Percentiles rank a stretch among this genome's conserved stretches.
Conservation (phyloP, 1,140 invertebrate genomes). For the Pachyrhynchus sulphureomaculatus region DNA sequence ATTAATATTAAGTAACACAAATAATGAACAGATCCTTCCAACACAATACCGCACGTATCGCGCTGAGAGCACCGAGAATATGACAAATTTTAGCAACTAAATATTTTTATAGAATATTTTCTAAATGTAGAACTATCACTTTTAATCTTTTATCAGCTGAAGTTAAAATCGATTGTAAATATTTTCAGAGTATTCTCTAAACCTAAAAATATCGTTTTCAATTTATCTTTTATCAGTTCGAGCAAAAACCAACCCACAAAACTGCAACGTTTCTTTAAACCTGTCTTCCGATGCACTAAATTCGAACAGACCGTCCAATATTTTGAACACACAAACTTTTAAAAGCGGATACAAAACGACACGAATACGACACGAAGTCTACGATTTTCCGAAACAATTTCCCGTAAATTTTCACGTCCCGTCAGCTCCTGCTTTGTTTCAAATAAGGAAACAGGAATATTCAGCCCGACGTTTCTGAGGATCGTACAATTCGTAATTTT, state of each 20-base stretch:
- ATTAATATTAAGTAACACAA: no score
- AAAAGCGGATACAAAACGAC: constrained; percentile 15
- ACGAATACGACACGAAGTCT: constrained; percentile 14
- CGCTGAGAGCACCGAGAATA: no score
- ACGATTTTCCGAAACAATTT: constrained; percentile 19
- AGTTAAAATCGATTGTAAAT: no score
- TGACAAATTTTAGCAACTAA: no score
- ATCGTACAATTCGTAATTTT: constrained; percentile 1
- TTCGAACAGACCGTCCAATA: neutral
- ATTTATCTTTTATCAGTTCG: no score
- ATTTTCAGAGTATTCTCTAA: no score
- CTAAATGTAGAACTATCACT: no score
- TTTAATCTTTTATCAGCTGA: no score
- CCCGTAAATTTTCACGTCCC: constrained; percentile 23
- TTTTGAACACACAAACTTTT: constrained; percentile 9
- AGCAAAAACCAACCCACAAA: neutral
- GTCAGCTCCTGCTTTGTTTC: constrained; percentile 10
- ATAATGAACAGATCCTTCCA: no score
- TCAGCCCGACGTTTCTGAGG: neutral
- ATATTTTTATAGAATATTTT: no score
- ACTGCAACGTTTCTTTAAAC: neutral
- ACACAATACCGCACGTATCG: no score
- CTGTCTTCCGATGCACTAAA: neutral
- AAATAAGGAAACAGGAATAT: constrained; percentile 8
- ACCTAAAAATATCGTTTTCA: no score